Evolutionary conservation across 1,140 invertebrate genomes (phyloP), one percentile per base, ranked within the genome.

Genomic region (Lepidotrigona ventralis): DNA sequence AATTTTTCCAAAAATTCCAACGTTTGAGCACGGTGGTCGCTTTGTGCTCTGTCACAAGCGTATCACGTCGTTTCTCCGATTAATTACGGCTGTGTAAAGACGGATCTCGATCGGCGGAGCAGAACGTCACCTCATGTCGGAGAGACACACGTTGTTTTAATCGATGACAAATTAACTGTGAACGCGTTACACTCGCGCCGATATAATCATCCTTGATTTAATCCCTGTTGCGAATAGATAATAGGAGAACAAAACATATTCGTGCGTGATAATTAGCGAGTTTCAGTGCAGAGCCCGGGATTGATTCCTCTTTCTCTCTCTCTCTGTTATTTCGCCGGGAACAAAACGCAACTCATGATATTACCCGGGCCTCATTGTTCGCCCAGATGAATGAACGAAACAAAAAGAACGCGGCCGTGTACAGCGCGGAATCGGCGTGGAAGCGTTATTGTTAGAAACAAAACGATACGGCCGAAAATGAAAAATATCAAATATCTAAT

Each of bases 401-500:
- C 58, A 60, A 60, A 60, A 60, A 60, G 58, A 60, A 60, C 5
- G 12, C 39, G 39, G 39, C 39, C 39, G 39, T 46, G 39, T 46
- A 46, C 39, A 11, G 39, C 39, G 39, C 39, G 39, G 8, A 46
- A 46, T 46, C 39, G 39, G 23, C 23, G 23, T 60, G 23, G 58
- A n/a, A n/a, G 58, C 23, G 23, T 60, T 60, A 60, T 60, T n/a
- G 58, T 60, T 46, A 46, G 39, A 46, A 46, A 46, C 39, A 60
- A 60, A 60, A 60, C 58, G n/a, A 60, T 60, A 23, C n/a, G 23
- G 58, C 23, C n/a, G 23, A 14, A 60, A 60, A 60, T 60, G 58
- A 60, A 60, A 60, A n/a, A 60, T 60, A 60, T 60, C 58, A 60
- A 60, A 60, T 60, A 60, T 60, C 58, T 60, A 60, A 60, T 60